phyloP scores from a whole-genome alignment of 1,140 invertebrate species.

The Limonius californicus region DNA sequence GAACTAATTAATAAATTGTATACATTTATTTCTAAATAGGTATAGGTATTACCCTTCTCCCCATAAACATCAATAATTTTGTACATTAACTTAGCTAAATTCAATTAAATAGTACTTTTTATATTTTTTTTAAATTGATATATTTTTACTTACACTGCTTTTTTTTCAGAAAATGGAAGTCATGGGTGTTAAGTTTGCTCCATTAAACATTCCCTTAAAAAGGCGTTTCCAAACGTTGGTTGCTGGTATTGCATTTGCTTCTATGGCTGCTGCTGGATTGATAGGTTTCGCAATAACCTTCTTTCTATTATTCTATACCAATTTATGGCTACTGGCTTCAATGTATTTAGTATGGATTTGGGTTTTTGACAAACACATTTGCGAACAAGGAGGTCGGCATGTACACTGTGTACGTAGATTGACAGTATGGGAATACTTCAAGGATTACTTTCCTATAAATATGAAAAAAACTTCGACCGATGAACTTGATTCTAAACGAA shows the following conservation, averaged over 20 bases:
- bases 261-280: constrained; percentile 42
- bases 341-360: constrained; percentile 20
- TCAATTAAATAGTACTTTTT: too few relatives aligned
- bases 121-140: too few relatives aligned
- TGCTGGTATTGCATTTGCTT: constrained; percentile 49
- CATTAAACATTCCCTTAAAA: constrained; percentile 65
- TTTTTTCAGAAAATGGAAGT: constrained; percentile 33
- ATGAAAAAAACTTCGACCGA: constrained; percentile 50
- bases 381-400: constrained; percentile 26
- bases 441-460: constrained; percentile 74
- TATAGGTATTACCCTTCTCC: too few relatives aligned
- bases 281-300: constrained; percentile 35
- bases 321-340: background rate
- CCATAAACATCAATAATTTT: too few relatives aligned
- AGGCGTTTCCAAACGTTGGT: constrained; percentile 77
- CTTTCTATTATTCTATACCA: constrained; percentile 51
- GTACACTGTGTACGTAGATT: constrained; percentile 59
- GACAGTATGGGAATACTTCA: constrained; percentile 67
- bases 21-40: too few relatives aligned
- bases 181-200: constrained; percentile 66
- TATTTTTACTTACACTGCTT: too few relatives aligned
- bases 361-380: background rate
- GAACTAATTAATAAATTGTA: too few relatives aligned
- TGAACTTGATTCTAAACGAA: constrained; percentile 70
- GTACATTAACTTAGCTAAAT: too few relatives aligned